Evolutionary conservation across 2,888 invertebrate species (phyloP), one percentile per base, ranked within the genome.

Genomic region (Stenodema calcarata): DNA sequence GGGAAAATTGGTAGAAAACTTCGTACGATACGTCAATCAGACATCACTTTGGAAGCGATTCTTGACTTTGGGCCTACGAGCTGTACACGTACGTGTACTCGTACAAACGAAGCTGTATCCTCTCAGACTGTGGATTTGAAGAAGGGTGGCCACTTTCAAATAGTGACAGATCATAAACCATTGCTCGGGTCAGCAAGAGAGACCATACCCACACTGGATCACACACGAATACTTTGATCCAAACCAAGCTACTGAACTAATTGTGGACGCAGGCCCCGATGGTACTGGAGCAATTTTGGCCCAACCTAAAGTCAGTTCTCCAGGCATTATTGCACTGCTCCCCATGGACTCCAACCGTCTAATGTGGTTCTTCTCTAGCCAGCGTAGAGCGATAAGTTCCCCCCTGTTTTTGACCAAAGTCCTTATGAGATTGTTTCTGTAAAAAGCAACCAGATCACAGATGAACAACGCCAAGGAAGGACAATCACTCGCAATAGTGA

Each of bases 91-190:
- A n/a, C n/a, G n/a, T n/a, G n/a, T n/a, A n/a, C n/a, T n/a, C n/a
- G n/a, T n/a, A n/a, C n/a, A n/a, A n/a, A n/a, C n/a, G n/a, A n/a
- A n/a, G n/a, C n/a, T n/a, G n/a, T n/a, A n/a, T n/a, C n/a, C n/a
- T n/a, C n/a, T n/a, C n/a, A n/a, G n/a, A n/a, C n/a, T n/a, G n/a
- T n/a, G n/a, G n/a, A n/a, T n/a, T n/a, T n/a, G n/a, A n/a, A n/a
- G n/a, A n/a, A n/a, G 1, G 86, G 86, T 12, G 14, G 9, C 1
- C 69, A 23, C 9, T 86, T 86, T 30, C 14, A 14, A 18, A 2
- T 62, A 11, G 14, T 41, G 3, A 79, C 86, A 12, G 62, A 86
- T 18, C 86, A 79, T 23, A 78, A 86, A 28, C 79, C 35, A 6
- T 35, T 79, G 16, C 27, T 84, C 35, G 6, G 4, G 9, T 28